Evolutionary conservation across 1,140 invertebrate species (phyloP), one percentile per base, ranked within the genome.

Genomic region (Agrilus planipennis): DNA sequence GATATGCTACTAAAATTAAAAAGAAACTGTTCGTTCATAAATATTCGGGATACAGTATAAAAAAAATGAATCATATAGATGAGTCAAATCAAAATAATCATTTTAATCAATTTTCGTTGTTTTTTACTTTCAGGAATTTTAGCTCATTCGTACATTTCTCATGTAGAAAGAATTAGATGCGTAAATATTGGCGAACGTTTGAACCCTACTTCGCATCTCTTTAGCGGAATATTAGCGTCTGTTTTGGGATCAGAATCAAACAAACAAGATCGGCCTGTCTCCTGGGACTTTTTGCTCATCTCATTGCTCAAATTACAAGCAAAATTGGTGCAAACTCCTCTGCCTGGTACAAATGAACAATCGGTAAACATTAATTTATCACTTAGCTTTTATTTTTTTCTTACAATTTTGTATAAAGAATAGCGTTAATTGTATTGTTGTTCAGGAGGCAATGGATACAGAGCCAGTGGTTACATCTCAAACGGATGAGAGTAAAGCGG

Each of bases 401-500:
- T 31, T 31, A 16, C 12, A 31, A 6, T 25, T 25, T 25, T 25
- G 22, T 25, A 6, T n/a, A n/a, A 25, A 25, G n/a, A 25, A 25
- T 25, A 6, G 22, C 22, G n/a, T 7, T 25, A 6, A 25, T 5
- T 25, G n/a, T 7, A 25, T 25, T 25, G n/a, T 27, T 12, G 7
- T 29, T 28, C 16, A 53, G 49, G 56, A 57, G 46, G 43, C 48
- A 2, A 62, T 60, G 57, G 60, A 62, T 16, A 54, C 52, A 20
- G 48, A 51, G 47, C 34, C 45, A 17, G 35, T 47, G 21, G 43
- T 40, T 14, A 66, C 47, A 11, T 71, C 69, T 2, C 80, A 85
- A 65, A 86, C 83, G 0, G 82, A 88, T 53, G 83, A 86, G 60
- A 81, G 76, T 47, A 86, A 87, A 67, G 76, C 71, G 1, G 77